Percentiles rank a stretch among this genome's conserved stretches.
phyloP scores from a whole-genome alignment of 2,797 vertebrate species.

The Parauchenoglanis ngamensis region DNA sequence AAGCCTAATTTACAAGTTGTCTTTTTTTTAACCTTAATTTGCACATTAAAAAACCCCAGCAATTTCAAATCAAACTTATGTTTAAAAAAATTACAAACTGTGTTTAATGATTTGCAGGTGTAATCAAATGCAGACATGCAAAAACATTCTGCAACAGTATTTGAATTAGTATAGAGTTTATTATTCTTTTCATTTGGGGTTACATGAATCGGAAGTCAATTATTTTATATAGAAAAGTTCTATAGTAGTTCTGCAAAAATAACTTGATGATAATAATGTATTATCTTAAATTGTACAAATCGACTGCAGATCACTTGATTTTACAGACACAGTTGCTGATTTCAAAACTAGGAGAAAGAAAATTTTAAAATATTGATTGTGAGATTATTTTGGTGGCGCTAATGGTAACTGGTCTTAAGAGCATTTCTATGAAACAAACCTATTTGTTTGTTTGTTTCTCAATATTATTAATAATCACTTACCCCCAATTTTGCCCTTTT shows the following conservation, averaged over 20 bases:
- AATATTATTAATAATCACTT: neutral
- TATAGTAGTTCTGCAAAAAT: neutral
- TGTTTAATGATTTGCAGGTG: neutral
- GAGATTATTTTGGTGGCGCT: neutral
- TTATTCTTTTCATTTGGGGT: neutral
- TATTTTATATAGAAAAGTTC: neutral
- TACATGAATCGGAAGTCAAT: neutral
- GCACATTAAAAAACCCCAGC: neutral
- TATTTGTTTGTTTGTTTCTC: too few species aligned
- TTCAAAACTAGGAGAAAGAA: neutral
- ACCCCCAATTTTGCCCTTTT: neutral
- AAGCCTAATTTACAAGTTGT: neutral
- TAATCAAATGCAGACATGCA: neutral
- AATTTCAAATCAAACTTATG: neutral
- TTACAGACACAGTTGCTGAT: neutral
- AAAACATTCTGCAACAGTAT: neutral
- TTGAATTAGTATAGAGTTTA: neutral
- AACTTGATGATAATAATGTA: neutral
- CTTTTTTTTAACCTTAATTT: neutral
- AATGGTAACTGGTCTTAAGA: neutral
- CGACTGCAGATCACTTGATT: neutral
- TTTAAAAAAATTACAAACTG: neutral
- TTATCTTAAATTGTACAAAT: neutral
- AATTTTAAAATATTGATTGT: neutral
- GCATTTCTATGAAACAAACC: neutral